Evolutionary conservation across 2,113 vertebrate species (phyloP).

Genomic region (Spea multiplicata): DNA sequence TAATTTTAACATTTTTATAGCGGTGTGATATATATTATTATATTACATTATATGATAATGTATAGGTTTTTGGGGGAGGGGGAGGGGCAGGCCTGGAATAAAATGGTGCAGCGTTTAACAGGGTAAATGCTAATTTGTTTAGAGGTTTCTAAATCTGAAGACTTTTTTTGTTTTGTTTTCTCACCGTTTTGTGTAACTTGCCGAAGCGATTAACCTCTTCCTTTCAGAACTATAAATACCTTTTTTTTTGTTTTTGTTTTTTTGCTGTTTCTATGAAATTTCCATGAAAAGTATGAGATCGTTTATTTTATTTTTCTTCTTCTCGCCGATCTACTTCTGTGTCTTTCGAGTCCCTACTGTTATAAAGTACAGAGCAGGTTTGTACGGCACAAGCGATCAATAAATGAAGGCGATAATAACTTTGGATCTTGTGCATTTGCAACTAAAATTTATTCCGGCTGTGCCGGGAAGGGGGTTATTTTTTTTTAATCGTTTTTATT

Average conservation of each 20-base stretch:
- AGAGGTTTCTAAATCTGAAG: conserved; percentile 9
- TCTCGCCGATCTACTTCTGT: background rate
- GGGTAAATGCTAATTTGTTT: conserved; percentile 5
- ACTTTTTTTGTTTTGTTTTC: conserved; percentile 9
- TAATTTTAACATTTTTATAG: conserved; percentile 20
- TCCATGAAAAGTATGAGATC: conserved; percentile 9
- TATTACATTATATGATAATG: background rate
- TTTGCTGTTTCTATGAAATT: conserved; percentile 11
- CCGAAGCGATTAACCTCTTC: conserved; percentile 4
- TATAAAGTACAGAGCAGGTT: conserved; percentile 30
- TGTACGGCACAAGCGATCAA: conserved; percentile 40
- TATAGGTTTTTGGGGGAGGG: background rate
- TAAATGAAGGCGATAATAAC: conserved; percentile 34
- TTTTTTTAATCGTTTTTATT: background rate
- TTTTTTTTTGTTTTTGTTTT: conserved; percentile 1
- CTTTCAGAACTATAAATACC: background rate
- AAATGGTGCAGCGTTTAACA: conserved; percentile 3
- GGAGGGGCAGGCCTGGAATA: background rate
- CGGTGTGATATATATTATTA: conserved; percentile 3
- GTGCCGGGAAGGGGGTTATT: background rate
- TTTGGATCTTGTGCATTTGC: conserved; percentile 35
- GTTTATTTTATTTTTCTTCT: conserved; percentile 6
- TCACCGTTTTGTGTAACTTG: conserved; percentile 20
- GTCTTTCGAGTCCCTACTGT: conserved; percentile 32
- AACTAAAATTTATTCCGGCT: conserved; percentile 12